phyloP scores from a whole-genome alignment of 2,888 invertebrate genomes.

The Thyatira batis region DNA sequence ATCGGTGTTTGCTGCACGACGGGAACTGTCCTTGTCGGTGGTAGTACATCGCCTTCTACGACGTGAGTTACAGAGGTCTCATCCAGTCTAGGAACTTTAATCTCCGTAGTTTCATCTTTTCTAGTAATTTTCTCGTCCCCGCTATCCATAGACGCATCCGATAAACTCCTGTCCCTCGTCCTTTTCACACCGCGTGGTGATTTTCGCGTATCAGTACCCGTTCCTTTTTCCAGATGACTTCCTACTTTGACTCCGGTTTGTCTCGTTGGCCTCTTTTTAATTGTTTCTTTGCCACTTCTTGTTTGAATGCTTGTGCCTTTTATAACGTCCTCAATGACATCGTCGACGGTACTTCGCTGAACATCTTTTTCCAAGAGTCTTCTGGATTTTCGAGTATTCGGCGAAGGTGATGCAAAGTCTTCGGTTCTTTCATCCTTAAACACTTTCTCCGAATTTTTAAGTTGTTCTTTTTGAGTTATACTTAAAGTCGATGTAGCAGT shows the following conservation, averaged over 20 bases:
- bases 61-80: constrained; percentile 36
- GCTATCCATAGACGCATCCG: constrained; percentile 85
- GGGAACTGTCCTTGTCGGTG: constrained; percentile 13
- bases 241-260: constrained; percentile 71
- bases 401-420: constrained; percentile 84
- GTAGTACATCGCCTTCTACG: constrained; percentile 3
- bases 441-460: constrained; percentile 53
- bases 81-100: constrained; percentile 52
- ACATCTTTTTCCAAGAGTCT: constrained; percentile 90
- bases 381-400: constrained; percentile 90
- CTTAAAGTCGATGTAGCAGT: constrained; percentile 68
- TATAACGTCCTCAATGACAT: constrained; percentile 94
- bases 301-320: constrained; percentile 79
- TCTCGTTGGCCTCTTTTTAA: constrained; percentile 80
- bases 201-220: constrained; percentile 75
- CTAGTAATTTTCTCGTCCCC: constrained; percentile 79
- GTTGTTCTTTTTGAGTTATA: constrained; percentile 63
- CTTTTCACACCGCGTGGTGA: constrained; percentile 85
- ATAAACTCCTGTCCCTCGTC: constrained; percentile 84
- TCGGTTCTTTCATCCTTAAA: constrained; percentile 78
- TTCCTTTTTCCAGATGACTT: constrained; percentile 47
- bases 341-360: constrained; percentile 90
- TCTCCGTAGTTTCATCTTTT: constrained; percentile 55
- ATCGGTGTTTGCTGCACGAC: constrained; percentile 11
- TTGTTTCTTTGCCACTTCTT: constrained; percentile 51